Evolutionary conservation across 2,888 invertebrate genomes (phyloP), one percentile per base, ranked within the genome.

Genomic region (Diabrotica balteata): DNA sequence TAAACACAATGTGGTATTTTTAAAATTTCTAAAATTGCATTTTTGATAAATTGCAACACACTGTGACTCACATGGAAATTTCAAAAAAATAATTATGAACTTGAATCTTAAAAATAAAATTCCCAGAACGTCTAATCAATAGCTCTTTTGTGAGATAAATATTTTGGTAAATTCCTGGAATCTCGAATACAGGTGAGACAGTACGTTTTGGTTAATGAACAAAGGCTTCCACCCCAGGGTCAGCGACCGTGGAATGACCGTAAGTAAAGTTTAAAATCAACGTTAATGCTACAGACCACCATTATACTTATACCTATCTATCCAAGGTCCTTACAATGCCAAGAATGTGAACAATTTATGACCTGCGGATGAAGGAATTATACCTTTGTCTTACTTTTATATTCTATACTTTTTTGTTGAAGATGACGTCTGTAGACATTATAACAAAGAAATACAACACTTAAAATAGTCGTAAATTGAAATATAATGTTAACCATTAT

Each of bases 171-270:
- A 57, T 57, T 57, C 55, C 17, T 5, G 55, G 55, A 57, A 57
- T 57, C 54, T 42, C 54, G 10, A 51, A 9, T 45, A 57, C 55
- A 57, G 51, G 53, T 51, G 49, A 54, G 46, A 63, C 57, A 53
- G 55, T 64, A 64, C 22, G 69, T 68, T 67, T 71, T 68, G 73
- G 71, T 58, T 69, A 65, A 59, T 68, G 62, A 67, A 75, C 72
- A 75, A 74, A 74, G 74, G 70, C 69, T 68, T 61, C 61, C 61
- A 61, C 55, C 60, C 55, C 49, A 62, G 61, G 72, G 64, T 76
- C 76, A 73, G 70, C 76, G 78, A 75, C 76, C 75, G 72, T 68
- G 70, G 67, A 74, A 72, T 70, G 67, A 72, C 67, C 71, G 72
- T 72, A 73, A 73, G 72, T 55, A 61, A 57, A 63, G 51, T 49